A percentile compares a stretch with the other conserved stretches of the same genome.
These are phyloP conservation scores for Drosophila dives DNA, from an alignment of 2,888 invertebrate species.

Conservation along the genomic window DNA sequence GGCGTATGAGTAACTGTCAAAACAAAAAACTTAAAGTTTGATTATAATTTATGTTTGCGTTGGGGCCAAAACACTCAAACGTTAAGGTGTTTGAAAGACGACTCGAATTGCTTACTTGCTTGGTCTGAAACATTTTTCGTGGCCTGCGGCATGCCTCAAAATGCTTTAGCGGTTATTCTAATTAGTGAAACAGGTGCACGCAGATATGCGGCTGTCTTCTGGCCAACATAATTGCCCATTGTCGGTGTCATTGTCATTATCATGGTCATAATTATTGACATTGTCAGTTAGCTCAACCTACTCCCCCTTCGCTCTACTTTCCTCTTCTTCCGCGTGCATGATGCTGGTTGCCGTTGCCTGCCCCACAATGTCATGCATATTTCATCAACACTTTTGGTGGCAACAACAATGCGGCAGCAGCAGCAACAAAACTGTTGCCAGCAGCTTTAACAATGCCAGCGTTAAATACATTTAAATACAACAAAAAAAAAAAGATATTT, in stretches of 20 bases:
- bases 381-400: conserved; percentile 60
- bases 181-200: conserved; percentile 31
- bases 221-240: conserved; percentile 58
- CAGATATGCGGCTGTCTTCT: conserved; percentile 23
- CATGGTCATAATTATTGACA: conserved; percentile 61
- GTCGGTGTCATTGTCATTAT: conserved; percentile 74
- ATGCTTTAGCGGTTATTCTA: conserved; percentile 48
- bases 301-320: too few relatives aligned
- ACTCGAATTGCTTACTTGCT: conserved; percentile 2
- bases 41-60: conserved; percentile 7
- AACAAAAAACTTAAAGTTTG: neutral
- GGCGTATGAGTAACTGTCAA: conserved; percentile 27
- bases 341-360: conserved; percentile 15
- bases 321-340: too few relatives aligned
- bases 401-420: conserved; percentile 42
- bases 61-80: neutral
- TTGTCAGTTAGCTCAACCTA: conserved; percentile 12
- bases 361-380: conserved; percentile 64
- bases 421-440: conserved; percentile 20
- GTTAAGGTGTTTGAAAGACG: conserved; percentile 2
- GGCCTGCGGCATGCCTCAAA: conserved; percentile 2
- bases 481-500: conserved; percentile 68
- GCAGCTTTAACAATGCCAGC: conserved; percentile 30
- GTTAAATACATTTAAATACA: conserved; percentile 60
- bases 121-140: neutral